These are phyloP conservation scores for Scaptomyza cyrtandrae DNA, from an alignment of 2,888 invertebrate species.

Conservation along the genomic window DNA sequence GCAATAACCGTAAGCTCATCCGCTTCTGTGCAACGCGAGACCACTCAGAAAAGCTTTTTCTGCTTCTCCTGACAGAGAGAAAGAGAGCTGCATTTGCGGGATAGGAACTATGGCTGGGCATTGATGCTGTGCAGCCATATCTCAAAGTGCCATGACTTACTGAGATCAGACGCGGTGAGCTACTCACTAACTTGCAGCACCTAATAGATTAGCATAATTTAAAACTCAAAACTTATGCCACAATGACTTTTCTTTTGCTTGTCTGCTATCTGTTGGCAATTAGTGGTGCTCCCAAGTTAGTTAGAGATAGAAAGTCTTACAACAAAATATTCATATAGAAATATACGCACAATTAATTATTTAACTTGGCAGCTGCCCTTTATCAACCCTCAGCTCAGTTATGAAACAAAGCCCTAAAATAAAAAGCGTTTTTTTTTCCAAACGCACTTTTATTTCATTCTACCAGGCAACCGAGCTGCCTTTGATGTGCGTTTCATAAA, in stretches of 20 bases:
- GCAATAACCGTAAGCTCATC: slow-evolving; percentile 66
- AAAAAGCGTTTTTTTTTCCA: not conserved
- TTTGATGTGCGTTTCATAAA: slow-evolving; percentile 43
- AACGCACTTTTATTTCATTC: not conserved
- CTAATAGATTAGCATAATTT: slow-evolving; percentile 52
- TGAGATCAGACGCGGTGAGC: slow-evolving; percentile 12
- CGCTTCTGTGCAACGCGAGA: slow-evolving; percentile 31
- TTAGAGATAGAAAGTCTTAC: slow-evolving; percentile 1
- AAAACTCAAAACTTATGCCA: slow-evolving; percentile 13
- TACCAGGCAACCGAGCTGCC: slow-evolving; percentile 11
- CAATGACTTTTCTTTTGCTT: not conserved
- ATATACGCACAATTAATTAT: slow-evolving; percentile 2
- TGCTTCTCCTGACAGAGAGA: slow-evolving; percentile 17
- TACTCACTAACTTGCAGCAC: slow-evolving; percentile 4
- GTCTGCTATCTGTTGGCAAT: slow-evolving; percentile 24
- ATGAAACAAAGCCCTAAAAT: too few species aligned
- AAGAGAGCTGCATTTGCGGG: slow-evolving; percentile 43
- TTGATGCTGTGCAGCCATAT: slow-evolving; percentile 47
- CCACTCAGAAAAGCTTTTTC: slow-evolving; percentile 19
- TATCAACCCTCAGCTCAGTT: not conserved
- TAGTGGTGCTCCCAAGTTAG: slow-evolving; percentile 16
- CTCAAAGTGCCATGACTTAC: slow-evolving; percentile 51
- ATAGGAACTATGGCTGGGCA: slow-evolving; percentile 23
- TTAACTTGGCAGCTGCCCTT: not conserved
- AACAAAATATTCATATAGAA: not conserved